Conservation (phyloP, 1,140 invertebrate species). For the Thalassaphorura encarpata region DNA sequence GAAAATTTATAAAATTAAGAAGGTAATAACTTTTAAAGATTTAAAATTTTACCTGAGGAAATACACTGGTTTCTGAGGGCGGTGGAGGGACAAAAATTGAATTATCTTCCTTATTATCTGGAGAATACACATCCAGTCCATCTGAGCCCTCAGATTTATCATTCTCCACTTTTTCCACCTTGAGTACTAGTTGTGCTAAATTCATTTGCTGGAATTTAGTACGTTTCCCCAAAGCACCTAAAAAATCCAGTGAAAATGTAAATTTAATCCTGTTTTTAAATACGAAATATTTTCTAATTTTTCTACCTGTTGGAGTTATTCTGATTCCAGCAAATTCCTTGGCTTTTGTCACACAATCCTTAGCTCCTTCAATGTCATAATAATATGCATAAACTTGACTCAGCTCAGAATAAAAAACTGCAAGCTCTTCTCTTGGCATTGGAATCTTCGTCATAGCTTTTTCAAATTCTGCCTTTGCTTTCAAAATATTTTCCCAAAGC, state of each 20-base stretch:
- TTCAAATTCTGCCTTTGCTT: neutral
- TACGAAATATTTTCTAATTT: slow-evolving; percentile 48
- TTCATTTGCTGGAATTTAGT: slow-evolving; percentile 76
- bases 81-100: too few relatives aligned
- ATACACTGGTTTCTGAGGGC: slow-evolving; percentile 32
- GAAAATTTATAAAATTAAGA: slow-evolving; percentile 16
- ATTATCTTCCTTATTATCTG: too few relatives aligned
- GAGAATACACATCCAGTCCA: too few relatives aligned
- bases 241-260: slow-evolving; percentile 30
- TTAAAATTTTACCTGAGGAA: slow-evolving; percentile 40
- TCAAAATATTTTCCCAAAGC: neutral
- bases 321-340: slow-evolving; percentile 41
- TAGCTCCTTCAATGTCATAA: slow-evolving; percentile 55
- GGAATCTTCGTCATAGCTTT: neutral
- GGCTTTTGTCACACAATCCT: slow-evolving; percentile 54
- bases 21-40: slow-evolving; percentile 44
- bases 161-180: slow-evolving; percentile 43
- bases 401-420: slow-evolving; percentile 62
- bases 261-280: slow-evolving; percentile 12
- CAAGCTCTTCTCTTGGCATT: slow-evolving; percentile 10
- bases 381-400: slow-evolving; percentile 62
- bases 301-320: slow-evolving; percentile 48
- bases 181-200: slow-evolving; percentile 67
- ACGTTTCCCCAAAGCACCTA: slow-evolving; percentile 71
- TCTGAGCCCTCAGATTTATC: too few relatives aligned